Conservation (phyloP, 2,797 vertebrate genomes). For the Scarus forsteni region DNA sequence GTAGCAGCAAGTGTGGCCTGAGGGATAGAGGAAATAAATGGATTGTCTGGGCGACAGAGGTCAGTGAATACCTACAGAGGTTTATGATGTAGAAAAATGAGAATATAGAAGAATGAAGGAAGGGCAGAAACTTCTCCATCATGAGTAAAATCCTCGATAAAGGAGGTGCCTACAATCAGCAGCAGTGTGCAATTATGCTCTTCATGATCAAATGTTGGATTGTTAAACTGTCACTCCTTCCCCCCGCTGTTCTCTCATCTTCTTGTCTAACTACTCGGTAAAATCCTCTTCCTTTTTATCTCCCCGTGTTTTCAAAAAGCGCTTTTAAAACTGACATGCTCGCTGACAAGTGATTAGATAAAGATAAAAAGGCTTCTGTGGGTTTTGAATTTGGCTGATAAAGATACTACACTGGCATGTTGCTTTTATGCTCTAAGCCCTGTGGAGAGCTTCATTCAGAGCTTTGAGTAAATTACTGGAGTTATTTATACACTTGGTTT, state of each 20-base stretch:
- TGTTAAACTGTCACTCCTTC: not conserved
- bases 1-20: not conserved
- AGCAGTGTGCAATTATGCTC: not conserved
- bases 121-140: not conserved
- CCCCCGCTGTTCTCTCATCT: conserved; percentile 7
- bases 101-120: conserved; percentile 9
- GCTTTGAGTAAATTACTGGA: not conserved
- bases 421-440: conserved; percentile 5
- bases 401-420: conserved; percentile 12
- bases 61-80: conserved; percentile 9
- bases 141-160: not conserved
- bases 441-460: not conserved
- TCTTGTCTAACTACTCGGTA: not conserved
- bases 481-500: conserved; percentile 7
- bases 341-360: conserved; percentile 24
- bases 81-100: conserved; percentile 10
- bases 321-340: conserved; percentile 23
- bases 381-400: conserved; percentile 19
- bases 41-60: not conserved
- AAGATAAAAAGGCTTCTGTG: conserved; percentile 22
- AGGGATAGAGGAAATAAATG: conserved; percentile 17
- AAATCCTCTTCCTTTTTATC: conserved; percentile 6
- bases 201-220: conserved; percentile 10
- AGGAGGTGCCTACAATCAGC: conserved; percentile 8
- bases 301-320: conserved; percentile 2